Conservation (phyloP, 2,888 invertebrate species). For the Sesamia inferens region DNA sequence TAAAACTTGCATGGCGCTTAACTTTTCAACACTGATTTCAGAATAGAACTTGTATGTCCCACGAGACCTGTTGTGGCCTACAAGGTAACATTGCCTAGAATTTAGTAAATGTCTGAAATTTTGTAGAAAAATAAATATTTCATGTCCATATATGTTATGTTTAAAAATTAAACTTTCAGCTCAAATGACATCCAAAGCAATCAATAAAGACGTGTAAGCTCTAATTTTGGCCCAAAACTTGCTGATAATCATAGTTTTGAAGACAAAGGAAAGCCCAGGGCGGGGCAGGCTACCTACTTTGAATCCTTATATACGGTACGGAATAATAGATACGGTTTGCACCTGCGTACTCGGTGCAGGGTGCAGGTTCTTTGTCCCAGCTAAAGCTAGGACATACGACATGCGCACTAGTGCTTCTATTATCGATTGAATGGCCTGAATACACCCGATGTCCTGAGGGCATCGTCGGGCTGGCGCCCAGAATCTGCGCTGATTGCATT, state of each 20-base stretch:
- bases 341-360: constrained; percentile 46
- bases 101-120: neutral
- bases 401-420: constrained; percentile 35
- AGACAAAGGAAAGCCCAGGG: constrained; percentile 11
- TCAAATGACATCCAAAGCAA: neutral
- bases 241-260: neutral
- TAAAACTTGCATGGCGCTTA: neutral
- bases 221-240: neutral
- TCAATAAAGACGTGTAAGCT: fast-evolving
- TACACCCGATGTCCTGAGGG: neutral
- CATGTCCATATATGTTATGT: neutral
- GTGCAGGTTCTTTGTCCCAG: constrained; percentile 20
- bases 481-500: neutral
- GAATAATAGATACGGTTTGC: constrained; percentile 23
- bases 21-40: neutral
- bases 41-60: neutral
- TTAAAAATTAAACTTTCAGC: neutral
- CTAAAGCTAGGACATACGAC: constrained; percentile 1
- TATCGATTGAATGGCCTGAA: neutral
- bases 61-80: neutral
- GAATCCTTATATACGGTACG: constrained; percentile 33
- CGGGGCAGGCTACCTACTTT: neutral
- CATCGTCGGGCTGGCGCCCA: too few relatives aligned
- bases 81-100: neutral
- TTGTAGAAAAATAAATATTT: constrained; percentile 1